Evolutionary conservation across 2,797 vertebrate species (phyloP), one percentile per base, ranked within the genome.

Genomic region (Epinephelus awoara): DNA sequence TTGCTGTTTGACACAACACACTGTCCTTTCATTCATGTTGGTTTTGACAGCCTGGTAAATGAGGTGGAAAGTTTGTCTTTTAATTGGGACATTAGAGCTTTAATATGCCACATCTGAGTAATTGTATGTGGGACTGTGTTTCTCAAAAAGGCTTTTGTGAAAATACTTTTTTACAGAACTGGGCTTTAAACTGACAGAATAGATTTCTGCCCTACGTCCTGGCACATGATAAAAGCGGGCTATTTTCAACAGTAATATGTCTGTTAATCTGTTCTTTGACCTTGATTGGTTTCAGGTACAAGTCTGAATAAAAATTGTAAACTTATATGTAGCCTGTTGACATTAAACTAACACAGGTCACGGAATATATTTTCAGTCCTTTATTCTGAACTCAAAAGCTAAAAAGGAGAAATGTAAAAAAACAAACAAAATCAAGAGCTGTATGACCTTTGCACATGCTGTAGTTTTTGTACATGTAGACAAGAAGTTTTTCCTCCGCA

Each of bases 21-120:
- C 8, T 34, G 55, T 54, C 72, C 76, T 67, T 66, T 80, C 11
- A 67, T 72, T 64, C 54, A 69, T 38, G 57, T 67, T 72, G 47
- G n/a, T 42, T 83, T 64, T 80, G 64, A 79, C 76, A 83, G 65
- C 9, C 44, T 42, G 67, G 4, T 79, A 80, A 89, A 86, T 77
- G 83, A 85, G 75, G 62, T 76, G 69, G 67, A 79, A 77, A 44
- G 54, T 72, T n/a, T 68, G 63, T 59, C 10, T 34, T 85, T 84
- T 81, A 89, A 85, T 71, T 78, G 67, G 76, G 10, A 80, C 77
- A 80, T 87, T 72, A 82, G 71, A 79, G 85, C 68, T 73, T 83
- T 86, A 66, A 86, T 78, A 58, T 52, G 55, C 44, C 59, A 69
- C 68, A n/a, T 78, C 77, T 79, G 44, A 67, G 40, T 59, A 58